A percentile compares a stretch with the other conserved stretches of the same genome.
Conservation (phyloP, 2,113 vertebrate species). For the Chionomys nivalis region DNA sequence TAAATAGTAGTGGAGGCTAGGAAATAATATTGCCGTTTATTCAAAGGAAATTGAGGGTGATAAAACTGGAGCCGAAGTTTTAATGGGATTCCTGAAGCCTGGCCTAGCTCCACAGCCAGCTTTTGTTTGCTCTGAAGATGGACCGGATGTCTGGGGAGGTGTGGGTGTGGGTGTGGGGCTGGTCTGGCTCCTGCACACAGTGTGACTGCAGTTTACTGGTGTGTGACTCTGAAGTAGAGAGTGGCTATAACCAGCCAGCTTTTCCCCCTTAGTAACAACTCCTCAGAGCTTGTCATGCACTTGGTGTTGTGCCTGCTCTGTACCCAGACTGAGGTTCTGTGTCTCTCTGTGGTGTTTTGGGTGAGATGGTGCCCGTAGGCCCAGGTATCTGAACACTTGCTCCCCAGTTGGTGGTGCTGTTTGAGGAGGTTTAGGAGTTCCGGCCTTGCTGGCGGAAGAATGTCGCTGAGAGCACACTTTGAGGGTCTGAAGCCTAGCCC, state of each 20-base stretch:
- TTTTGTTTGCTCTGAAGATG: not conserved
- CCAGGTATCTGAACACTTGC: not conserved
- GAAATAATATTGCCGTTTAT: not conserved
- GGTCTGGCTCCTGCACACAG: not conserved
- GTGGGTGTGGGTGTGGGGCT: not conserved
- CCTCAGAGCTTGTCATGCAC: not conserved
- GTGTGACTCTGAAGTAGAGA: not conserved
- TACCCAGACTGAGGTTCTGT: not conserved
- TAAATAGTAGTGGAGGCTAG: slow-evolving; percentile 16
- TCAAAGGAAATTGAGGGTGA: slow-evolving; percentile 3
- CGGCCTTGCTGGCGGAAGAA: not conserved
- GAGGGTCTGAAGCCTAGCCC: not conserved
- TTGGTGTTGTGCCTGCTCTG: not conserved
- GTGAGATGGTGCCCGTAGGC: not conserved
- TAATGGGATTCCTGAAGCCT: slow-evolving; percentile 41
- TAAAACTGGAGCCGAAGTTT: not conserved
- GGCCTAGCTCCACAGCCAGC: not conserved
- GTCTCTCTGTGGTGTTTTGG: not conserved
- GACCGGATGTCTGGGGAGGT: not conserved
- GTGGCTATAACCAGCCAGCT: not conserved
- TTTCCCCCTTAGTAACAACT: not conserved
- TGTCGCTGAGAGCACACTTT: no score
- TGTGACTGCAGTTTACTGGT: not conserved
- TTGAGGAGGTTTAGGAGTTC: not conserved
- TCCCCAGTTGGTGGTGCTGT: not conserved